These are phyloP conservation scores for Heteromormyrus szaboi DNA, from an alignment of 2,797 vertebrate genomes.

Conservation along the genomic window DNA sequence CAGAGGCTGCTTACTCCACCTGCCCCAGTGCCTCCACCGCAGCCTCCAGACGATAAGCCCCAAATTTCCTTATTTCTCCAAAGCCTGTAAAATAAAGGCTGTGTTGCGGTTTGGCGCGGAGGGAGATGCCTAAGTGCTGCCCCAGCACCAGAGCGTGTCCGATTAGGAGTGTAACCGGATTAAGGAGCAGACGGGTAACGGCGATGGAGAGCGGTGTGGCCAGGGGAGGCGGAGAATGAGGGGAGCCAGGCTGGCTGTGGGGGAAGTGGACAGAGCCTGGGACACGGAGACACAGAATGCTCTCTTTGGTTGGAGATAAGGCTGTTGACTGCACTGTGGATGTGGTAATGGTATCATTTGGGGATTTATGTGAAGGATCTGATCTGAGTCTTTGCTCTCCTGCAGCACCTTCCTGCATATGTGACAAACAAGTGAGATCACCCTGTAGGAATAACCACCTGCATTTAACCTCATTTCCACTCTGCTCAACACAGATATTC, in stretches of 20 bases:
- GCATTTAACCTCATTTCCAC: not conserved
- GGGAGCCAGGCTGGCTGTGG: not conserved
- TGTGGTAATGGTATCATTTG: conserved; percentile 26
- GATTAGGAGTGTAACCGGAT: conserved; percentile 66
- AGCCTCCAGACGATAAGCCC: not conserved
- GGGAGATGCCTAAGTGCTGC: conserved; percentile 34
- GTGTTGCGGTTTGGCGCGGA: conserved; percentile 24
- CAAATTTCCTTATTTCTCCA: not conserved
- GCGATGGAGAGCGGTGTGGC: conserved; percentile 36
- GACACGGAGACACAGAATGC: not conserved
- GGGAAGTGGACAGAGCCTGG: conserved; percentile 19
- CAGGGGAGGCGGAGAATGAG: not conserved
- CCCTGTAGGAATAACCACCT: not conserved
- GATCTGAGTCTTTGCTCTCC: not conserved
- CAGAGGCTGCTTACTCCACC: not conserved
- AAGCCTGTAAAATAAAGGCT: not conserved
- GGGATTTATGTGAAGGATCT: not conserved
- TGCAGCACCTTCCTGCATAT: not conserved
- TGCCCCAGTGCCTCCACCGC: not conserved
- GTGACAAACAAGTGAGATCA: not conserved
- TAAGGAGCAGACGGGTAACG: conserved; percentile 57
- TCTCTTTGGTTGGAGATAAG: conserved; percentile 1
- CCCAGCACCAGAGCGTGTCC: conserved; percentile 51
- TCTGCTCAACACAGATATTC: not conserved
- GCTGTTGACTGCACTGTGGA: conserved; percentile 41